A percentile compares a stretch with the other conserved stretches of the same genome.
phyloP scores from a whole-genome alignment of 2,797 vertebrate species.

The Phrynocephalus guinanensis region DNA sequence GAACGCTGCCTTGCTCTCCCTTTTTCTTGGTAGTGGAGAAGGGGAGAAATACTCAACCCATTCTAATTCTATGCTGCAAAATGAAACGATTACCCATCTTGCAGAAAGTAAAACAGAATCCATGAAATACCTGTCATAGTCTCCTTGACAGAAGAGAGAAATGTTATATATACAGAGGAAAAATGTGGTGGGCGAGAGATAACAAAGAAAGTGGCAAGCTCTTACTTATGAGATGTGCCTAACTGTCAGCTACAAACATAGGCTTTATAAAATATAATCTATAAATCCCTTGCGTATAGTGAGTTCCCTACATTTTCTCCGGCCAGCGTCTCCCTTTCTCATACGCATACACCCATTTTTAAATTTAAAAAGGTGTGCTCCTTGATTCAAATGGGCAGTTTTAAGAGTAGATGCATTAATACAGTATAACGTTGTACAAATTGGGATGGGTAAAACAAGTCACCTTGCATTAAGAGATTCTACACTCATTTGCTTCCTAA shows the following conservation, averaged over 20 bases:
- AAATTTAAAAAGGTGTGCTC: background rate
- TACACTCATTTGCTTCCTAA: background rate
- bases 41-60: background rate
- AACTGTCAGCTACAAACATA: background rate
- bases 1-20: background rate
- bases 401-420: background rate
- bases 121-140: slow-evolving; percentile 6
- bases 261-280: background rate
- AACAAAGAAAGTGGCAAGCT: slow-evolving; percentile 3
- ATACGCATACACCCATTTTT: background rate
- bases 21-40: background rate
- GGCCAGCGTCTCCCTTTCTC: background rate
- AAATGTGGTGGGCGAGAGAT: background rate
- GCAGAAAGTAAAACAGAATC: slow-evolving; percentile 15
- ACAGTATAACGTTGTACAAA: too few species aligned
- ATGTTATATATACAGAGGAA: slow-evolving; percentile 6
- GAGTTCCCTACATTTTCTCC: background rate
- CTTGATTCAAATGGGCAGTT: background rate
- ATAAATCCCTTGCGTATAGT: background rate
- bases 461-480: background rate
- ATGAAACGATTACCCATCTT: background rate
- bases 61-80: background rate
- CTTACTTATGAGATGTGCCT: background rate
- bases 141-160: background rate
- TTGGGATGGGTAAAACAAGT: too few species aligned